Evolutionary conservation across 2,113 vertebrate species (phyloP), one percentile per base, ranked within the genome.

Genomic region (Vulpes lagopus): DNA sequence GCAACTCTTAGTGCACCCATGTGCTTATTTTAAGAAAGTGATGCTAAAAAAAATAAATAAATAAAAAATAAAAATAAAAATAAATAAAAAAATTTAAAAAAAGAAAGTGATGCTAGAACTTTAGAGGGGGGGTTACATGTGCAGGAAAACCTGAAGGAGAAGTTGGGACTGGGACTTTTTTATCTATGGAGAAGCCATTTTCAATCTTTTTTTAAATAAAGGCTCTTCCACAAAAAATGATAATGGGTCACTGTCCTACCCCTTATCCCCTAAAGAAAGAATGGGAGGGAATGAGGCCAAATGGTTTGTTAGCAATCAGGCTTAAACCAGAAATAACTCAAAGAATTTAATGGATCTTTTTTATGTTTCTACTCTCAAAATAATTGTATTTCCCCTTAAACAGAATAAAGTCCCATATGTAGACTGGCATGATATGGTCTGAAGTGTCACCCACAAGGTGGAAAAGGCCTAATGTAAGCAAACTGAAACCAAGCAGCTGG

Each of bases 321-420:
- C 25, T 81, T 86, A 93, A 95, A 79, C 32, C 43, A 91, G 51
- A 78, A 97, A 96, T 65, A 95, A 10, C 55, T 51, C 38, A 69
- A 94, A 62, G 64, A 82, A n/a, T n/a, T 53, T 73, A 74, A 79
- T 32, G 15, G n/a, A 49, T 80, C 20, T 19, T 30, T 79, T 90
- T 92, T 25, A 86, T 12, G 32, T 27, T 65, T 83, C n/a, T 86
- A 65, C 83, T 60, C 64, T 69, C 60, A n/a, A 89, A 95, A 94
- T 19, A 32, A 71, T 9, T 27, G 2, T 35, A 35, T 76, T 17
- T 95, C 69, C 8, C 64, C 89, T 49, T 30, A 73, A 65, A 79
- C 35, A 95, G 69, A 73, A 89, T 89, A 53, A 69, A 60, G 27
- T 49, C n/a, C 51, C 59, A 94, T 51, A 51, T 53, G 35, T 8